Evolutionary conservation across 2,888 invertebrate genomes (phyloP), one percentile per base, ranked within the genome.

Genomic region (Thumatha senex): DNA sequence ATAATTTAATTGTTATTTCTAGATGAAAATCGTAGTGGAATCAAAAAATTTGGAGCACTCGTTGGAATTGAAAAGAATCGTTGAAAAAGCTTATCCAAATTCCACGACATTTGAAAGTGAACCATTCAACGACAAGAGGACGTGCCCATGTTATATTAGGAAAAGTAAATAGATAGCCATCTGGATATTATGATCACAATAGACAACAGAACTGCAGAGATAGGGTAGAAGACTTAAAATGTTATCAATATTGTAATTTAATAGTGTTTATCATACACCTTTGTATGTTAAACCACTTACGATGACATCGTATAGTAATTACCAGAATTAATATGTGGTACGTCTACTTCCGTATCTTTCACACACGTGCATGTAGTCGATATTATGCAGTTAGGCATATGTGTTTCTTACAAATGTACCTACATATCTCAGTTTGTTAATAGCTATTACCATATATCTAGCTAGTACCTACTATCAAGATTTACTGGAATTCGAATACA

Each of bases 1-100:
- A 11, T 11, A 4, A 24, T 35, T 43, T n/a, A 10, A 15, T 30
- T 2, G 18, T 24, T 24, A 24, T 54, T 80, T 78, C 54, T 83
- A 96, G 96, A 94, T 97, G 11, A 96, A 95, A 84, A 93, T 97
- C 15, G 94, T 97, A 0, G 96, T 95, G 70, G 97, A 98, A 85
- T 96, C 98, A 0, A 93, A 95, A 61, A 96, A 96, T 73, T 91
- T 94, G 76, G 93, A 94, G 1, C 98, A 98, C 77, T 94, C 95
- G 7, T 63, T 89, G 67, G 92, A 79, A 58, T 63, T 91, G 36
- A 90, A 89, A 57, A 80, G 83, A 56, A 68, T 79, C 0, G 67
- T 90, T 36, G 89, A 90, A 56, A 61, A 58, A 48, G 80, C 80
- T 3, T 90, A 89, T 51, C 82, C 86, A 5, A 62, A 67, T 38